These are phyloP conservation scores for Ptyas mucosa DNA, from an alignment of 2,113 vertebrate species.

Conservation along the genomic window DNA sequence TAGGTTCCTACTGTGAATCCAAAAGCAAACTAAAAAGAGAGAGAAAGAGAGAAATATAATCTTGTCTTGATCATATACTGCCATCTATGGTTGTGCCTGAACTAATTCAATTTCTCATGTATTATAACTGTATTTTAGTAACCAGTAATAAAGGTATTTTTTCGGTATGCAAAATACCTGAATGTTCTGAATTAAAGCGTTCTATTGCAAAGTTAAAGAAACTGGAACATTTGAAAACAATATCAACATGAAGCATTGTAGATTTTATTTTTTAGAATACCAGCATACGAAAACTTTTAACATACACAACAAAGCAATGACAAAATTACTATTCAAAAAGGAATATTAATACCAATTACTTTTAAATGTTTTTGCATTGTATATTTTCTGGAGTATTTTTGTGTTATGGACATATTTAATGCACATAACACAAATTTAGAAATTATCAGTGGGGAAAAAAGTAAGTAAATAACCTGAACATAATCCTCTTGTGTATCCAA, in stretches of 20 bases:
- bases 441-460: neutral
- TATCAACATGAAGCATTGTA: neutral
- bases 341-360: neutral
- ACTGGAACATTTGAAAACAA: neutral
- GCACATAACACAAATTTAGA: neutral
- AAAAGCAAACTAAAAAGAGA: neutral
- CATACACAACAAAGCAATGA: neutral
- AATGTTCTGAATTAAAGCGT: neutral
- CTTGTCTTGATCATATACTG: neutral
- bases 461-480: neutral
- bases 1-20: neutral
- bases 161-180: neutral
- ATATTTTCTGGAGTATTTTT: neutral
- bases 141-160: neutral
- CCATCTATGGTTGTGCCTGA: neutral
- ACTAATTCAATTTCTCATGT: neutral
- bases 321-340: neutral
- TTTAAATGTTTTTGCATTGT: neutral
- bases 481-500: neutral
- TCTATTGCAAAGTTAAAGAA: neutral
- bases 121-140: neutral
- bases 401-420: neutral
- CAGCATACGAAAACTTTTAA: neutral
- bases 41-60: neutral
- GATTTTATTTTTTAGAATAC: neutral